Evolutionary conservation across 2,888 invertebrate genomes (phyloP).

Genomic region (Epinotia demarniana): DNA sequence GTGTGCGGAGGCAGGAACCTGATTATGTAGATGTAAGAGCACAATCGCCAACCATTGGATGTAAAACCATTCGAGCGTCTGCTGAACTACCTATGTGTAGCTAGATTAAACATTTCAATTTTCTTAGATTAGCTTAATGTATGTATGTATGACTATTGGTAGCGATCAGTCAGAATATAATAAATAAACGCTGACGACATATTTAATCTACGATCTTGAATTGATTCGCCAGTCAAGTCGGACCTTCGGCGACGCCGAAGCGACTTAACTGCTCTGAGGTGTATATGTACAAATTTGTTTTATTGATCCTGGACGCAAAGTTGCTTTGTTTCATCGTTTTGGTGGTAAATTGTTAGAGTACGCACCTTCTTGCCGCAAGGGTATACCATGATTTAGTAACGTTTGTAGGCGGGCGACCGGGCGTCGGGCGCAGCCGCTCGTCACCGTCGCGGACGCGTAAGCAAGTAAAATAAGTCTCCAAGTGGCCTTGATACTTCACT

Average conservation of each 20-base stretch:
- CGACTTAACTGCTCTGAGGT: slow-evolving; percentile 53
- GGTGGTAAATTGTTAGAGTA: slow-evolving; percentile 74
- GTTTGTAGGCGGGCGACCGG: slow-evolving; percentile 73
- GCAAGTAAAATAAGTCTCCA: slow-evolving; percentile 80
- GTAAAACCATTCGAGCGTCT: slow-evolving; percentile 66
- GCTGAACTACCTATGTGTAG: slow-evolving; percentile 71
- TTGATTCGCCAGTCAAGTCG: slow-evolving; percentile 33
- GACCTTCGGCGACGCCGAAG: slow-evolving; percentile 24
- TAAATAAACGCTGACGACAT: slow-evolving; percentile 47
- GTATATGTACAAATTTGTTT: slow-evolving; percentile 81
- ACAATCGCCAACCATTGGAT: slow-evolving; percentile 72
- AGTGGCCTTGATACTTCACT: slow-evolving; percentile 84
- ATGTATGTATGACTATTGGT: slow-evolving; percentile 60
- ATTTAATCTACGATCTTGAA: slow-evolving; percentile 39
- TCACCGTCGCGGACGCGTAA: slow-evolving; percentile 74
- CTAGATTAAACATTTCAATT: slow-evolving; percentile 76
- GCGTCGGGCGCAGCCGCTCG: slow-evolving; percentile 58
- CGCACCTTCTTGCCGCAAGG: slow-evolving; percentile 79
- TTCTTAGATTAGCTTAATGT: slow-evolving; percentile 69
- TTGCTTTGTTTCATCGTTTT: slow-evolving; percentile 75
- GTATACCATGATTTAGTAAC: slow-evolving; percentile 77
- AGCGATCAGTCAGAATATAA: slow-evolving; percentile 54
- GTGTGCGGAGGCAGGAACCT: slow-evolving; percentile 54
- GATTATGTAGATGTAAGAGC: slow-evolving; percentile 66
- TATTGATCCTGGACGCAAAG: slow-evolving; percentile 65